Base-by-base conservation (phyloP, 2,888 invertebrate genomes). In the Plebejus melissa region DNA sequence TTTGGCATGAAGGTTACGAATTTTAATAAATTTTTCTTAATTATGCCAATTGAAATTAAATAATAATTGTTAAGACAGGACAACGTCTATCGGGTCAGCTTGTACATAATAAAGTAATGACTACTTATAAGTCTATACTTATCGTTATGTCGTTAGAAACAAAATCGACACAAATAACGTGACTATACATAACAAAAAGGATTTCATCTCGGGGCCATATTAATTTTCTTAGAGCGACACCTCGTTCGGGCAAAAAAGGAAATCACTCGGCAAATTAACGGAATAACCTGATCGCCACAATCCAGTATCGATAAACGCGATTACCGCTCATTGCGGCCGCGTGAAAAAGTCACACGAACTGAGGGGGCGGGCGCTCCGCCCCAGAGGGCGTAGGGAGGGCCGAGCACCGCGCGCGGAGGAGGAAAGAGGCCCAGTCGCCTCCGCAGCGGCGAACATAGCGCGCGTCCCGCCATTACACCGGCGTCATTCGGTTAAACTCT, bases 381-480 rank as follows among this genome's bases (percentile, higher is more conserved):
- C 84, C 80, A 11, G 81, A 84, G 87, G 91, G 90, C 91, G 91
- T 88, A 85, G 90, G 91, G 91, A 91, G 92, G 91, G 86, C 85
- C 87, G 81, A 81, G 83, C 80, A 85, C 83, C 81, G 78, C 81
- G 78, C 76, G 13, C 81, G 80, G 88, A 87, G 85, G 90, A 90
- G 90, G 88, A 84, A 85, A 86, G 90, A 89, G 90, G 87, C 85
- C 87, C 91, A 93, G 93, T 93, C 87, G 90, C 85, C 85, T 81
- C 86, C 85, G 84, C 87, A 82, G 86, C 85, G 90, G 91, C 91
- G 90, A 82, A 82, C 85, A 81, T 80, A 83, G 80, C 89, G 92
- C 93, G 92, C 91, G 93, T 88, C 83, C 75, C 76, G 77, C 78
- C 76, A 79, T 79, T 77, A 76, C 74, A 58, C 11, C 65, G 74